Evolutionary conservation across 2,797 vertebrate genomes (phyloP).

Genomic region (Heteromormyrus szaboi): DNA sequence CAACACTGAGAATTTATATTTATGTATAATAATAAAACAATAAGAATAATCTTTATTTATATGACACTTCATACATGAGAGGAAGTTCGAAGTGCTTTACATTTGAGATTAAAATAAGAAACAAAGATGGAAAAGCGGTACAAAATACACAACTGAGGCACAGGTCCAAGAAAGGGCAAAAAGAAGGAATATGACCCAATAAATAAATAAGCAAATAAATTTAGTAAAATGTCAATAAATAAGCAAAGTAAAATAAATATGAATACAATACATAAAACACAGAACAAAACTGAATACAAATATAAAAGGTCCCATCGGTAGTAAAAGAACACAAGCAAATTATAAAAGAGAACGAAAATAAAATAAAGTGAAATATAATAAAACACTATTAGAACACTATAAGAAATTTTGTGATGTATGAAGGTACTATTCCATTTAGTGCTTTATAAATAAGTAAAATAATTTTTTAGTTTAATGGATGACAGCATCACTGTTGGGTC

Average conservation of each 20-base stretch:
- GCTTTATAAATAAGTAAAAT: background rate
- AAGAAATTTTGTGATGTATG: background rate
- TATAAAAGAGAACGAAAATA: background rate
- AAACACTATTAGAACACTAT: background rate
- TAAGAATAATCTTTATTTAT: background rate
- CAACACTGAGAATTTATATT: background rate
- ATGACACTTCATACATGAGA: background rate
- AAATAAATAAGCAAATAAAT: background rate
- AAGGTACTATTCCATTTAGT: background rate
- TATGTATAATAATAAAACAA: background rate
- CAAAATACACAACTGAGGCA: background rate
- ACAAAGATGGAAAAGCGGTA: background rate
- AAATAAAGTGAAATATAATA: background rate
- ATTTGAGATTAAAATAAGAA: background rate
- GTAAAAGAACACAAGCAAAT: background rate
- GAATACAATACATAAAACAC: background rate
- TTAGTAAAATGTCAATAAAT: background rate
- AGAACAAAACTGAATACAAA: background rate
- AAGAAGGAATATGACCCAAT: background rate
- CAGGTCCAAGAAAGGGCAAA: background rate
- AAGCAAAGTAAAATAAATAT: background rate
- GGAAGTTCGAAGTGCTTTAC: background rate
- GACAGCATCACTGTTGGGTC: background rate
- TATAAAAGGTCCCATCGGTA: background rate
- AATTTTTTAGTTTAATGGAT: background rate